Evolutionary conservation across 2,888 invertebrate species (phyloP), one percentile per base, ranked within the genome.

Genomic region (Tribolium freemani): DNA sequence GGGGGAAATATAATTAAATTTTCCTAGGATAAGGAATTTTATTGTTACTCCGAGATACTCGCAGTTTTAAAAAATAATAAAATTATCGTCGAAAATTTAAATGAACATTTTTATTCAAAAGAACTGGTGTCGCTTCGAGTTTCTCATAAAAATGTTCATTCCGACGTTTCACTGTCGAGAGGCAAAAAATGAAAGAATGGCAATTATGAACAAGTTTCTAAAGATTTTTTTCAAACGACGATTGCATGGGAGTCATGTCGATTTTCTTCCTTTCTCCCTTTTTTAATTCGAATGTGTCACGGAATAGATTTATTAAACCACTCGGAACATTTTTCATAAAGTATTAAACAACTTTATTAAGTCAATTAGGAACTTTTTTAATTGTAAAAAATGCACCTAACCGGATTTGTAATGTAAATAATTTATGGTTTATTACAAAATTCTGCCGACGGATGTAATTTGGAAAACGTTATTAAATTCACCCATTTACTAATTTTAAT

Each of bases 71-170:
- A 56, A 30, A 31, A 31, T 56, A 56, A 56, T 48, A 16, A 48
- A 48, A 48, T 56, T 56, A 56, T 31, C 56, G 21, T 56, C 31
- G 10, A 20, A 58, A 58, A 45, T 58, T 58, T 26, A 45, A 58
- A 58, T 58, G 45, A 53, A 58, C 58, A 45, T 58, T 45, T 11
- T 45, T 44, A 45, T 20, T 21, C 21, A 20, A 20, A 58, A 58
- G 26, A 53, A 58, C 20, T 26, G 11, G 20, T 11, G 44, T 58
- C 58, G 16, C 45, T 45, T 20, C 44, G n/a, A 58, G 44, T 38
- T 58, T 38, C 45, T 57, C 38, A 57, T 57, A 57, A 38, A 38
- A 48, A 48, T 48, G 13, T 16, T 48, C 16, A 16, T 16, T 45
- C 11, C 45, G 50, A 3, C 11, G 9, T 50, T 53, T 21, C 21